Percentiles rank a stretch among this genome's conserved stretches.
Conservation (phyloP, 2,888 invertebrate species). For the Drosophila imparisetae region DNA sequence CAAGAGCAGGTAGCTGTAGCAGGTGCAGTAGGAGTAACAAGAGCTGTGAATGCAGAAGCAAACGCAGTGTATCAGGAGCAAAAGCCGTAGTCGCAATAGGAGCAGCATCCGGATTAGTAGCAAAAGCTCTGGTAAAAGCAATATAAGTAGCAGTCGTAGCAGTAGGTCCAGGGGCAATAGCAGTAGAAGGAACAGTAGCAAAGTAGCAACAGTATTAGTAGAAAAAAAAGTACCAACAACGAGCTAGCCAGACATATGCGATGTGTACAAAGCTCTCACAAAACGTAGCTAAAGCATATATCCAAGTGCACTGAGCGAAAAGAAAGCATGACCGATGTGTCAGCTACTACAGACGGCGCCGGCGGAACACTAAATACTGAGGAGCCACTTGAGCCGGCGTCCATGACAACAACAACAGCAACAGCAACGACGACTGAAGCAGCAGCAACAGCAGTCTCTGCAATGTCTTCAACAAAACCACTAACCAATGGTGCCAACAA, state of each 20-base stretch:
- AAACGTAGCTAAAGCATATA: constrained; percentile 43
- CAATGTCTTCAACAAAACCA: constrained; percentile 42
- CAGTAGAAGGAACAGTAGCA: neutral
- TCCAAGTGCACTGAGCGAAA: constrained; percentile 22
- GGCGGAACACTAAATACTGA: constrained; percentile 38
- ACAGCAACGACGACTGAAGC: constrained; percentile 10
- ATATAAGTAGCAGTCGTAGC: neutral
- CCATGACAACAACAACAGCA: constrained; percentile 34
- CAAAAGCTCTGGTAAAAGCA: neutral
- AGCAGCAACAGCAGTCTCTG: neutral
- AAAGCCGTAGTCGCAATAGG: neutral
- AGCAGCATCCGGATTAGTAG: neutral
- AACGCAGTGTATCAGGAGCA: no score
- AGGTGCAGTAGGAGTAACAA: neutral
- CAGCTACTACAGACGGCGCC: constrained; percentile 58
- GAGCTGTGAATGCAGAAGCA: neutral
- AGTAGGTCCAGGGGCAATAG: no score
- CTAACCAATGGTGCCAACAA: constrained; percentile 75
- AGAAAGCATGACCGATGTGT: constrained; percentile 77
- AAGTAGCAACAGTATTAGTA: neutral
- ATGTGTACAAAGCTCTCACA: constrained; percentile 32
- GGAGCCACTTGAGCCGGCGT: constrained; percentile 41
- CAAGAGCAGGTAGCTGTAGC: neutral
- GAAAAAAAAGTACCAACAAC: neutral
- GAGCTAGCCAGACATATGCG: constrained; percentile 17